Percentiles rank a stretch among this genome's conserved stretches.
These are phyloP conservation scores for Chrysaora quinquecirrha DNA, from an alignment of 30 jellyfish, hydroid and myxozoan species.

Conservation along the genomic window DNA sequence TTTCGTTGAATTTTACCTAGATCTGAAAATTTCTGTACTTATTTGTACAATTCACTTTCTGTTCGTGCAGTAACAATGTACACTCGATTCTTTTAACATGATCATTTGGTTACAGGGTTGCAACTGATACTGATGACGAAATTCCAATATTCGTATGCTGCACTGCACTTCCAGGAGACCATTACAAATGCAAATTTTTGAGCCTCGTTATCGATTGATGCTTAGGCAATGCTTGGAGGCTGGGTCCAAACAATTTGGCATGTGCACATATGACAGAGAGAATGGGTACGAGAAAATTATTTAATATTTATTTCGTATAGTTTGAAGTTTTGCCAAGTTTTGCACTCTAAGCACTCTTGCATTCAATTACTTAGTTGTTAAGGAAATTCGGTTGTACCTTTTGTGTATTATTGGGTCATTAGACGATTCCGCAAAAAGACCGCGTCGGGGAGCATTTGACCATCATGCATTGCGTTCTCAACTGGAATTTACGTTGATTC, in stretches of 20 bases:
- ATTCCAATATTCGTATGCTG: conserved; percentile 87
- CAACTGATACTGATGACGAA: conserved; percentile 65
- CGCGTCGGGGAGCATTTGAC: not conserved
- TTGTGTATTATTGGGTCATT: no score
- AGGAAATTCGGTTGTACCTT: no score
- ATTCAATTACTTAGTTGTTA: not conserved
- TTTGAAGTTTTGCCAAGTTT: not conserved
- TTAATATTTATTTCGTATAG: not conserved
- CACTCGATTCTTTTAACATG: no score
- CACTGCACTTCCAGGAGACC: conserved; percentile 72
- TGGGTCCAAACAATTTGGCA: conserved; percentile 79
- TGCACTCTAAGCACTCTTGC: not conserved
- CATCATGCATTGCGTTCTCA: not conserved
- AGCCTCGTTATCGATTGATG: conserved; percentile 92
- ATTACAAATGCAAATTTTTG: conserved; percentile 85
- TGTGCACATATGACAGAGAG: conserved; percentile 69
- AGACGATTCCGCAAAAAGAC: not conserved
- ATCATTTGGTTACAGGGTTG: conserved; percentile 24
- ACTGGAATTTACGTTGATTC: no score
- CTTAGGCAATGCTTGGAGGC: conserved; percentile 88
- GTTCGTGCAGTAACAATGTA: not conserved
- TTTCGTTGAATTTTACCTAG: no score
- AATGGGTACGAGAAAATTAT: conserved; percentile 84
- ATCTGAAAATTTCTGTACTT: no score
- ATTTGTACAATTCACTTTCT: no score